Conservation (phyloP, 2,797 vertebrate genomes). For the Spatula clypeata region DNA sequence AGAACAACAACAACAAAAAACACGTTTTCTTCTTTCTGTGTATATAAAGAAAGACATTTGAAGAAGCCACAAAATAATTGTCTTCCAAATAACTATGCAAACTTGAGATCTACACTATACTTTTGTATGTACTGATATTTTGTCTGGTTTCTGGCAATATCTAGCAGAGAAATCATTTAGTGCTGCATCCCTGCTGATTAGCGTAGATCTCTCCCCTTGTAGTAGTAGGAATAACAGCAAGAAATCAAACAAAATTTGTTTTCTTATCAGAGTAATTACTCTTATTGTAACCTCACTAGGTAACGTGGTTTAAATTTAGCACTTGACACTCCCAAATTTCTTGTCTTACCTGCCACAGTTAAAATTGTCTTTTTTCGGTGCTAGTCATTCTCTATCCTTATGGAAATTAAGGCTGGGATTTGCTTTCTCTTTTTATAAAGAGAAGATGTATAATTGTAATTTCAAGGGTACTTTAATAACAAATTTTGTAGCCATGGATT, state of each 20-base stretch:
- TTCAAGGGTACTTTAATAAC: background rate
- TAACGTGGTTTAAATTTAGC: background rate
- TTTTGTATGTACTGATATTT: background rate
- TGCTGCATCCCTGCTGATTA: background rate
- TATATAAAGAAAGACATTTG: background rate
- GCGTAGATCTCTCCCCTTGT: rapidly evolving
- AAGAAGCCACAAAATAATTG: background rate
- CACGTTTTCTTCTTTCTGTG: background rate
- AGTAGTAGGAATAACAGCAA: background rate
- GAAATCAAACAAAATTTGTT: background rate
- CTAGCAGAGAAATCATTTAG: background rate
- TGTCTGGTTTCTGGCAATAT: background rate
- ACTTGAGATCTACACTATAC: rapidly evolving
- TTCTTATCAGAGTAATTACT: background rate
- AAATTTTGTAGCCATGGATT: background rate
- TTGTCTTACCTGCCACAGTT: background rate
- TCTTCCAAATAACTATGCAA: background rate
- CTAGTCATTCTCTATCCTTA: background rate
- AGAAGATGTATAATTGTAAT: background rate
- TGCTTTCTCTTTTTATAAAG: background rate
- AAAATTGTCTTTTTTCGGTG: background rate
- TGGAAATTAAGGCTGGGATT: background rate
- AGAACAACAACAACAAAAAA: too few relatives aligned
- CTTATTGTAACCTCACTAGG: background rate
- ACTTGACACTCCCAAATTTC: background rate